Conservation (phyloP, 2,888 invertebrate genomes). For the Troides oblongomaculatus region DNA sequence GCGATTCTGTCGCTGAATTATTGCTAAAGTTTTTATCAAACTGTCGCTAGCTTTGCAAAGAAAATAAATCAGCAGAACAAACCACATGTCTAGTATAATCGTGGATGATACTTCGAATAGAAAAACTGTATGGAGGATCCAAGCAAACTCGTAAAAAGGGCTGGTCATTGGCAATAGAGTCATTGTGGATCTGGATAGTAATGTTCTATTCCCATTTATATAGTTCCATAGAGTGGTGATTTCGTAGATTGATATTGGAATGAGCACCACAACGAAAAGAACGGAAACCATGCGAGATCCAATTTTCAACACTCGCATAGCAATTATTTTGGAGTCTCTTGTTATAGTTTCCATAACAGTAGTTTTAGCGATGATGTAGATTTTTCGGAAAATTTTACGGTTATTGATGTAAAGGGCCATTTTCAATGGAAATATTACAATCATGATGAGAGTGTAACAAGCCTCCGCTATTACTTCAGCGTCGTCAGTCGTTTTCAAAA, state of each 20-base stretch:
- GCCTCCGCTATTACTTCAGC: slow-evolving; percentile 49
- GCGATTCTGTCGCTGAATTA: slow-evolving; percentile 32
- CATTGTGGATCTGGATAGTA: slow-evolving; percentile 52
- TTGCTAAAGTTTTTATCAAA: slow-evolving; percentile 41
- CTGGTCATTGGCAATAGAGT: slow-evolving; percentile 57
- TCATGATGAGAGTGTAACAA: slow-evolving; percentile 50
- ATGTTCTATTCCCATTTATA: slow-evolving; percentile 44
- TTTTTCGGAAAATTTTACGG: slow-evolving; percentile 41
- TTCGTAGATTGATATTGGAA: slow-evolving; percentile 46
- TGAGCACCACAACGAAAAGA: slow-evolving; percentile 38
- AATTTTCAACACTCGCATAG: slow-evolving; percentile 37
- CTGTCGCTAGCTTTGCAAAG: slow-evolving; percentile 49
- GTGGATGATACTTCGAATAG: slow-evolving; percentile 46
- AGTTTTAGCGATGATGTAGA: slow-evolving; percentile 51
- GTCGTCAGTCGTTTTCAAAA: slow-evolving; percentile 43
- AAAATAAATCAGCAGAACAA: slow-evolving; percentile 49
- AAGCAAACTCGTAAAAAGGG: slow-evolving; percentile 57
- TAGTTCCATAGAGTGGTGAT: slow-evolving; percentile 50
- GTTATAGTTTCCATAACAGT: slow-evolving; percentile 44
- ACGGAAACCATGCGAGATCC: slow-evolving; percentile 39
- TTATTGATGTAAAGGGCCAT: slow-evolving; percentile 44
- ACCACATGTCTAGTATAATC: slow-evolving; percentile 57
- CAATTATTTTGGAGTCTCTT: slow-evolving; percentile 36
- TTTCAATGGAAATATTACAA: slow-evolving; percentile 43
- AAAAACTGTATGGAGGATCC: slow-evolving; percentile 50